Conservation (phyloP, 2,888 invertebrate genomes). For the Philhelius pedissequus region DNA sequence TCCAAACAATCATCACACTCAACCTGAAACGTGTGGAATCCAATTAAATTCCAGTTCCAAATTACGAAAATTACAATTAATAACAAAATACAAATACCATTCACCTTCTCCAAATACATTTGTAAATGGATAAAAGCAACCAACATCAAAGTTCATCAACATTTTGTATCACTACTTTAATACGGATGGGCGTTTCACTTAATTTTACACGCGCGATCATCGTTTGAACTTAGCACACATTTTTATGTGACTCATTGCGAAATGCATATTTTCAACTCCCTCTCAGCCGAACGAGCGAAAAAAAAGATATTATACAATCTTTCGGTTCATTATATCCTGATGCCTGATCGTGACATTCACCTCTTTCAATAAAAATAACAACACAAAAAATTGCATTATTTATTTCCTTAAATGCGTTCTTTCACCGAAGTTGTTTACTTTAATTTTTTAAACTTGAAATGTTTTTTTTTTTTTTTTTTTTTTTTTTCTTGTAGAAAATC, state of each 20-base stretch:
- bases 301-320: conserved; percentile 57
- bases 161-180: conserved; percentile 57
- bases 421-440: conserved; percentile 30
- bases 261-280: conserved; percentile 34
- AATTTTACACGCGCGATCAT: not conserved
- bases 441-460: conserved; percentile 50
- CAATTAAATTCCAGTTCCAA: not conserved
- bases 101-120: conserved; percentile 22
- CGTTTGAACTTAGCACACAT: conserved; percentile 66
- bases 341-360: conserved; percentile 67
- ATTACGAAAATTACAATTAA: conserved; percentile 34
- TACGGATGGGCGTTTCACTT: not conserved
- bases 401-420: conserved; percentile 52
- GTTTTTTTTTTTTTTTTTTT: not conserved
- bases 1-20: not conserved
- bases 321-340: conserved; percentile 63
- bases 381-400: not conserved
- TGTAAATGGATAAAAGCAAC: conserved; percentile 27
- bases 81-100: conserved; percentile 48
- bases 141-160: conserved; percentile 53
- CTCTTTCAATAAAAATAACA: conserved; percentile 25
- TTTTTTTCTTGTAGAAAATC: not conserved
- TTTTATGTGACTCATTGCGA: conserved; percentile 54
- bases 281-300: not conserved
- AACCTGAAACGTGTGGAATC: not conserved